phyloP scores from a whole-genome alignment of 2,113 vertebrate genomes.

The Anhinga anhinga region DNA sequence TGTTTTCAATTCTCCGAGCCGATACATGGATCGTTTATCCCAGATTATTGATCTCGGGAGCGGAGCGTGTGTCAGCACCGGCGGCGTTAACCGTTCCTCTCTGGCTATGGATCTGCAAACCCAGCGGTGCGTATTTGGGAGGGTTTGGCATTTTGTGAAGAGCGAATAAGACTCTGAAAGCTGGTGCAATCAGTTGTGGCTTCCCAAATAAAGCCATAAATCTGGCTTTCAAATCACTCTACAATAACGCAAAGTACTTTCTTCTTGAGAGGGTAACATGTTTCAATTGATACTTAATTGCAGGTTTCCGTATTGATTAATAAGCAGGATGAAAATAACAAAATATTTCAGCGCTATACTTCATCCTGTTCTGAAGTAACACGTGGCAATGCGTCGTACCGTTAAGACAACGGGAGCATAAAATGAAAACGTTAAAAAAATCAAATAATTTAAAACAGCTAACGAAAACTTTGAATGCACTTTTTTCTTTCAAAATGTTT shows the following conservation, averaged over 20 bases:
- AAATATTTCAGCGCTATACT: neutral
- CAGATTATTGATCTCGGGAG: rapidly evolving
- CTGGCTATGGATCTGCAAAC: rapidly evolving
- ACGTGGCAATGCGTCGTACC: neutral
- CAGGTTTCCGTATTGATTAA: neutral
- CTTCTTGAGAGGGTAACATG: neutral
- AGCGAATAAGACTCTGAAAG: neutral
- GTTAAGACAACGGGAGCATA: neutral
- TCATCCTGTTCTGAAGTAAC: neutral
- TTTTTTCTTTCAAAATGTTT: neutral
- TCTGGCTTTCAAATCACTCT: neutral
- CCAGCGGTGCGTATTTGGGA: rapidly evolving
- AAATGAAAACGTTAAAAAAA: neutral
- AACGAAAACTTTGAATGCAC: neutral
- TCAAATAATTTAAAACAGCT: neutral
- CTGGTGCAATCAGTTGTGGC: rapidly evolving
- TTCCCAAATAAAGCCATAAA: neutral
- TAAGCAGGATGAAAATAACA: neutral
- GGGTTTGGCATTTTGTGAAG: neutral
- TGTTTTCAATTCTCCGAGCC: neutral
- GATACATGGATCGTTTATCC: rapidly evolving
- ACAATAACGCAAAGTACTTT: neutral
- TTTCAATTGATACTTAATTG: neutral
- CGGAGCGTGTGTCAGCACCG: neutral
- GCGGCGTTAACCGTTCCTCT: neutral